Percentiles rank a stretch among this genome's conserved stretches.
These are phyloP conservation scores for Sturmia bella DNA, from an alignment of 2,888 invertebrate species.

Conservation along the genomic window DNA sequence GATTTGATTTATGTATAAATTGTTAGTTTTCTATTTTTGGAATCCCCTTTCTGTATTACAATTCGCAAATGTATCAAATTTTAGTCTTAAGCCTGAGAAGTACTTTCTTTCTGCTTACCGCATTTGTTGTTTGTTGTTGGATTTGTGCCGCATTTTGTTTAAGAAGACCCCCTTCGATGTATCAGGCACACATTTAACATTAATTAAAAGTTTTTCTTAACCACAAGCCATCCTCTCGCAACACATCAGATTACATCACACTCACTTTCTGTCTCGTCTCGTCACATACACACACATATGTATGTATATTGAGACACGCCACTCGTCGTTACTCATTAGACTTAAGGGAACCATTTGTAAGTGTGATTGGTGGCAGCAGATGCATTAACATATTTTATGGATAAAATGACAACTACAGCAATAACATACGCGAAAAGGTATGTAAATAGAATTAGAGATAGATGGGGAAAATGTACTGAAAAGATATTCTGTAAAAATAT, in stretches of 20 bases:
- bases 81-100: background rate
- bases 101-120: background rate
- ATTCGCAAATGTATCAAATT: background rate
- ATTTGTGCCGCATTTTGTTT: constrained; percentile 8
- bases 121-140: constrained; percentile 19
- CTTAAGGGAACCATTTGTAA: constrained; percentile 73
- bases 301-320: constrained; percentile 18
- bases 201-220: constrained; percentile 54
- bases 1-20: no score
- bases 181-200: constrained; percentile 52
- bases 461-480: background rate
- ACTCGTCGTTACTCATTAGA: constrained; percentile 65
- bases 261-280: background rate
- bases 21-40: no score
- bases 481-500: background rate
- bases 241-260: background rate
- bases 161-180: constrained; percentile 39
- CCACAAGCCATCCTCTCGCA: background rate
- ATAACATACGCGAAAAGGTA: constrained; percentile 31
- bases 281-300: no score
- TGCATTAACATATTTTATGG: constrained; percentile 71
- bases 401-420: constrained; percentile 42
- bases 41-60: no score
- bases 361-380: constrained; percentile 79
- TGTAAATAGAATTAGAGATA: constrained; percentile 52